These are phyloP conservation scores for Anguilla rostrata DNA, from an alignment of 2,113 vertebrate species.

Conservation along the genomic window DNA sequence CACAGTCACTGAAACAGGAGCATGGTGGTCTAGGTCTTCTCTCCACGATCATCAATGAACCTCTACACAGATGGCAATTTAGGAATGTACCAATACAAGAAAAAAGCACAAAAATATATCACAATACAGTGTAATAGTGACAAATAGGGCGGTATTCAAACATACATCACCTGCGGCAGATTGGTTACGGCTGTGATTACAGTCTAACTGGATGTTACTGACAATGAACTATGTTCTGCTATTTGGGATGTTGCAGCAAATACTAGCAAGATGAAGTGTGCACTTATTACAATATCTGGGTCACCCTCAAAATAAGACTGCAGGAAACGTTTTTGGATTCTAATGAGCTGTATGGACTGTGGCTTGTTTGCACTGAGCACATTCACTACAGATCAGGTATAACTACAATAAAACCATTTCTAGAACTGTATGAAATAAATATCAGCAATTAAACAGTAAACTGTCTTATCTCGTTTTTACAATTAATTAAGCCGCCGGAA, in stretches of 20 bases:
- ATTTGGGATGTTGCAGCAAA: neutral
- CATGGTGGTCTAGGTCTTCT: conserved; percentile 20
- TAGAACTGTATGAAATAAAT: neutral
- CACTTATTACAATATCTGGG: neutral
- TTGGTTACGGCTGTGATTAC: neutral
- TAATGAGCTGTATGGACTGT: neutral
- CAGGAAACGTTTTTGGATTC: neutral
- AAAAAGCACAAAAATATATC: conserved; percentile 8
- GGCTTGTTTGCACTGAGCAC: neutral
- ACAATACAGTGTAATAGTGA: conserved; percentile 15
- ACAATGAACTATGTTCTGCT: neutral
- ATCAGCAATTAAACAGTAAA: neutral
- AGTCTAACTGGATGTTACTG: neutral
- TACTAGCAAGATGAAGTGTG: neutral
- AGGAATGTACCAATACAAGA: conserved; percentile 47
- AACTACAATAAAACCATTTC: neutral
- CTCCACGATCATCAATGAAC: conserved; percentile 24
- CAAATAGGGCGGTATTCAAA: neutral
- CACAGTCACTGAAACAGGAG: conserved; percentile 55
- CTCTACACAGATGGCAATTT: conserved; percentile 24
- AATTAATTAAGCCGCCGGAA: neutral
- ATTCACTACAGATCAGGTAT: neutral
- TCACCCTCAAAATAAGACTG: neutral
- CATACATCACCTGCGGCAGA: neutral
- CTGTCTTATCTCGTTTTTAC: neutral